Percentiles rank a stretch among this genome's conserved stretches.
phyloP scores from a whole-genome alignment of 2,113 vertebrate genomes.

The Ramphastos sulfuratus region DNA sequence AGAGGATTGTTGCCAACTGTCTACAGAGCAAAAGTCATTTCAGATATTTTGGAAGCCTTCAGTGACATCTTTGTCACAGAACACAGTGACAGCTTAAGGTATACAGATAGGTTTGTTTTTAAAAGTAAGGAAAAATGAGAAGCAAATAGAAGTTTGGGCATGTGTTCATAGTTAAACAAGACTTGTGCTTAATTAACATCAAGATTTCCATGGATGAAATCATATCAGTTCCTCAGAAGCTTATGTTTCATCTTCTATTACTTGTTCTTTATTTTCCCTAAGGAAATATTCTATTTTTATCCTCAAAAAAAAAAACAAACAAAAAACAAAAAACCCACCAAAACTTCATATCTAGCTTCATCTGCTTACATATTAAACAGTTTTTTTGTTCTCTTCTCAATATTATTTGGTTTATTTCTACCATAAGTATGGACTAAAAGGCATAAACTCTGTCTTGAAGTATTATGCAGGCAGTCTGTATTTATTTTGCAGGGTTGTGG shows the following conservation, averaged over 20 bases:
- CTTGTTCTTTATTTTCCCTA: not conserved
- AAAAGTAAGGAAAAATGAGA: not conserved
- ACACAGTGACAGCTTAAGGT: not conserved
- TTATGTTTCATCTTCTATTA: not conserved
- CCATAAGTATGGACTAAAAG: not conserved
- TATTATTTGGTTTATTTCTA: conserved; percentile 8
- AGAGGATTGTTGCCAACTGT: not conserved
- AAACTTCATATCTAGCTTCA: not conserved
- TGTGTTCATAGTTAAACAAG: not conserved
- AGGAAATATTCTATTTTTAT: not conserved
- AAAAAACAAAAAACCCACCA: not conserved
- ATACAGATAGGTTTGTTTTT: not conserved
- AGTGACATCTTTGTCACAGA: not conserved
- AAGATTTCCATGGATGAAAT: not conserved
- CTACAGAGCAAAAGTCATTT: not conserved
- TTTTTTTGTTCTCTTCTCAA: not conserved
- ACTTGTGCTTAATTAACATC: not conserved
- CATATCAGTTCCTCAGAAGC: not conserved
- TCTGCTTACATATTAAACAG: not conserved
- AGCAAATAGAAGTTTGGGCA: not conserved
- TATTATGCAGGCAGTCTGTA: not conserved
- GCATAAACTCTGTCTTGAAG: not conserved
- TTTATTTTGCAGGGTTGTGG: not conserved
- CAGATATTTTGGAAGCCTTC: not conserved
- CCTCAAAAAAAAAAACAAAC: not conserved